Evolutionary conservation across 2,888 invertebrate genomes (phyloP), one percentile per base, ranked within the genome.

Genomic region (Orthosia gracilis): DNA sequence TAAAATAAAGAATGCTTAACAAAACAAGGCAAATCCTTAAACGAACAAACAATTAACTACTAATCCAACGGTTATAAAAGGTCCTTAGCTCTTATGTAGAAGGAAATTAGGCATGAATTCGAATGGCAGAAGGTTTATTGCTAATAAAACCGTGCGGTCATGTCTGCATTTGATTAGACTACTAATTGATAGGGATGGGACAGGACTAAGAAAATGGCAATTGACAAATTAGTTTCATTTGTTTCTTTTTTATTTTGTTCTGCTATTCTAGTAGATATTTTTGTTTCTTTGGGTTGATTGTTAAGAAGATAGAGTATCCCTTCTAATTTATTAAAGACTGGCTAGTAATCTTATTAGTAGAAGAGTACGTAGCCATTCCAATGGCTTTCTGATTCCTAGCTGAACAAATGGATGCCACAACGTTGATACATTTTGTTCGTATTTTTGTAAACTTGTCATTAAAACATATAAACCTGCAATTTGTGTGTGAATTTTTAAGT

Each of bases 141-240:
- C 26, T 47, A 76, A 18, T 69, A 50, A 62, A 71, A 45, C 49
- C 47, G 61, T 77, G 67, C 59, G 80, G 81, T 59, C 67, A 58
- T 72, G 82, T 73, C 76, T 84, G 84, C 68, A 63, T 80, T 82
- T 84, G 73, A 82, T 82, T 76, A 80, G 73, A 58, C 52, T 68
- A 55, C 84, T 84, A 80, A 82, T 84, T 72, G 67, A 58, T 73
- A 80, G 81, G 61, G 76, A 72, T 70, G 64, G 58, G 66, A 69
- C 58, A 13, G n/a, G 18, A 3, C n/a, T 57, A 45, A 59, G 69
- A 69, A 64, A 69, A 67, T 69, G 47, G 13, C 13, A 31, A 15
- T 59, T 26, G 52, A 26, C 15, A 55, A 68, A 73, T 55, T 54
- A 5, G 17, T 59, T 73, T 73, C 3, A 59, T 50, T 73, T 11